phyloP scores from a whole-genome alignment of 1,140 invertebrate genomes.

The Luehdorfia chinensis region DNA sequence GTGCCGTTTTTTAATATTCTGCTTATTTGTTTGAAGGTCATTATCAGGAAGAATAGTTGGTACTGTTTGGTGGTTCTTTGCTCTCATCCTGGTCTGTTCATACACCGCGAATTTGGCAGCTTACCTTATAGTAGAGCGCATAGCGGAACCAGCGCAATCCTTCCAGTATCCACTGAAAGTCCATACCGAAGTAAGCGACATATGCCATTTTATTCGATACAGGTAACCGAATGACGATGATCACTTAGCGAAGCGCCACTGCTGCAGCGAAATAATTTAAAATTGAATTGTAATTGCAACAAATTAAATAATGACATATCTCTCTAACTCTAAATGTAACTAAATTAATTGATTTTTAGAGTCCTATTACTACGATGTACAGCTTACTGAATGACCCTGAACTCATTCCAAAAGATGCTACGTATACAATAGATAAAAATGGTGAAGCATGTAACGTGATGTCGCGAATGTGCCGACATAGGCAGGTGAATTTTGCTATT shows the following conservation, averaged over 20 bases:
- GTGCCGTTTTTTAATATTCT: no score
- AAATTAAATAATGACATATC: no score
- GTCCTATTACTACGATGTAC: background rate
- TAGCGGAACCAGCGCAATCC: slow-evolving; percentile 96
- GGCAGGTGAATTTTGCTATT: slow-evolving; percentile 96
- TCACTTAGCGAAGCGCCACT: slow-evolving; percentile 22
- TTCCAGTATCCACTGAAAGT: slow-evolving; percentile 83
- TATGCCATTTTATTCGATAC: slow-evolving; percentile 43
- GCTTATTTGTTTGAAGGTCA: slow-evolving; percentile 85
- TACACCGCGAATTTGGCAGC: slow-evolving; percentile 99
- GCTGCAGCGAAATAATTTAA: slow-evolving; percentile 31
- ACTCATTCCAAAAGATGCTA: slow-evolving; percentile 14
- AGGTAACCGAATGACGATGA: slow-evolving; percentile 52
- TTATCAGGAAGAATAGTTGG: slow-evolving; percentile 96
- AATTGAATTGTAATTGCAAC: no score
- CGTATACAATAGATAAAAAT: background rate
- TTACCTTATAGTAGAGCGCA: slow-evolving; percentile 95
- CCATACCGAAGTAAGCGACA: slow-evolving; percentile 95
- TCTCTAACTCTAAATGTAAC: no score
- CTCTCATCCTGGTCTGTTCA: slow-evolving; percentile 97
- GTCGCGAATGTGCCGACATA: slow-evolving; percentile 94
- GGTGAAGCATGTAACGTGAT: slow-evolving; percentile 91
- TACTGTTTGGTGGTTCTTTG: slow-evolving; percentile 99
- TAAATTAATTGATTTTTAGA: no score
- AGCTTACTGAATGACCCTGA: slow-evolving; percentile 27